Evolutionary conservation across 2,113 vertebrate genomes (phyloP), one percentile per base, ranked within the genome.

Genomic region (Gasterosteus aculeatus): DNA sequence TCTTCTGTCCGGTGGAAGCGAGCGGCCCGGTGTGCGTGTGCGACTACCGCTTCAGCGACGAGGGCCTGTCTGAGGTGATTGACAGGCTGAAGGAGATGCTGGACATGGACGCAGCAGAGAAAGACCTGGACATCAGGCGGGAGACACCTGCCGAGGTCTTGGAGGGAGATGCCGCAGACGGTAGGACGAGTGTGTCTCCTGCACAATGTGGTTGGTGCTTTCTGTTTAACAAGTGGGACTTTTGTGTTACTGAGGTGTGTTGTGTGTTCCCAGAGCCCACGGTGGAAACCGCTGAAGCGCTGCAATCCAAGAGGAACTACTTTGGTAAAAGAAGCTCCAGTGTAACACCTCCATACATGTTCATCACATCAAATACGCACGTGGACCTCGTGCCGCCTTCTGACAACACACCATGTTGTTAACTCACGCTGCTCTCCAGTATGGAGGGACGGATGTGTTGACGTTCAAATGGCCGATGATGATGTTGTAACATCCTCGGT

Each of bases 41-140:
- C 54, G 94, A 94, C 80, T 94, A 95, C 90, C 92, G 89, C 84
- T 95, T 95, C 77, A 87, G 75, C 5, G 93, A 94, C 7, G 94
- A 95, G 86, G 75, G 38, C 19, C 18, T 75, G 26, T 65, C 82
- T 6, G 94, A 94, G 29, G 86, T 94, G 60, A 88, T 70, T 0
- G 93, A 94, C 44, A 81, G 92, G 60, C 71, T 94, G 38, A 93
- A 90, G 60, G 94, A 95, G 89, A 94, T 94, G 90, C 80, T 95
- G 72, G 93, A 94, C 74, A 80, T 90, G 0, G 87, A 93, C 2
- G 78, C 73, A 1, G 19, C 63, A 0, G 80, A 92, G 54, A 80
- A 87, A 42, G 86, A 92, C 49, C 80, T 95, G 19, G 91, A 93
- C 26, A 77, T 77, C 29, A 87, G 60, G 15, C 84, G 90, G 82